Evolutionary conservation across 2,888 invertebrate species (phyloP), one percentile per base, ranked within the genome.

Genomic region (Watsonalla cultraria): DNA sequence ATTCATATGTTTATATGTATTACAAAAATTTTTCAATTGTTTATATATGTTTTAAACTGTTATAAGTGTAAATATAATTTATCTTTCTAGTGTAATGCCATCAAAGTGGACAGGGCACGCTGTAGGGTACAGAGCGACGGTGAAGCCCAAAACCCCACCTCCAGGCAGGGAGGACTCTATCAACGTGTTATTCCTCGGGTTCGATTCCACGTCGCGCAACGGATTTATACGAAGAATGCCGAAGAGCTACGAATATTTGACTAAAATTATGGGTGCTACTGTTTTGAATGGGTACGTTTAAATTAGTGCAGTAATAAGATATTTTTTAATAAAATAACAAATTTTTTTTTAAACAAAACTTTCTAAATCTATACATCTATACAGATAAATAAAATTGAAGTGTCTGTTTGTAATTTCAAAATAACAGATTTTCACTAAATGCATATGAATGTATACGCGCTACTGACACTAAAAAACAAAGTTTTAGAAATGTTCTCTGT

Each of bases 181-280:
- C 47, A 96, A 96, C 76, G 94, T 97, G 0, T 80, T 98, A 0
- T 96, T 97, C 90, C 93, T 97, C 60, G 97, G 97, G 0, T 95
- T 96, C 68, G 98, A 98, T 83, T 98, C 98, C 0, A 82, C 98
- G 0, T 96, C 98, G 0, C 92, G 94, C 51, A 95, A 96, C 82
- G 94, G 95, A 7, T 96, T 96, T 70, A 94, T 95, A 50, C 90
- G 97, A 14, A 94, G 95, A 73, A 86, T 97, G 66, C 96, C 96
- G 0, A 93, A 94, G 67, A 94, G 94, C 7, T 95, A 95, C 75
- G 88, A 92, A 11, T 95, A 93, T 76, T 76, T 97, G 50, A 92
- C 90, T 0, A 88, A 94, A 37, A 85, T 91, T 13, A 76, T 96
- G 51, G 84, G 92, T 7, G 93, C 93, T 2, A 86, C 93, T 34